phyloP scores from a whole-genome alignment of 2,888 invertebrate genomes.

The Stenodema calcarata region DNA sequence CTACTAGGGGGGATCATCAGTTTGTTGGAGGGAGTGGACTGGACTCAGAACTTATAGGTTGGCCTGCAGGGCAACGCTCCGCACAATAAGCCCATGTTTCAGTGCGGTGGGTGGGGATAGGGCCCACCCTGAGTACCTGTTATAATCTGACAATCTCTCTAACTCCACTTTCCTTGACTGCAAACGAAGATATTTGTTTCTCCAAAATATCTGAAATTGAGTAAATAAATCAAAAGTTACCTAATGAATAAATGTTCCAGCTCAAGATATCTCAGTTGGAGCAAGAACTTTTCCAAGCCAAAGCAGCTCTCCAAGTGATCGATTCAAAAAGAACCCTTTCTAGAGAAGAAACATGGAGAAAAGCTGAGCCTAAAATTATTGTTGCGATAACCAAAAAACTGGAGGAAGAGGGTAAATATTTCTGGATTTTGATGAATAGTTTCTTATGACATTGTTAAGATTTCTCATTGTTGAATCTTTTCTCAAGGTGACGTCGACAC shows the following conservation, averaged over 20 bases:
- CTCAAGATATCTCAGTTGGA: slow-evolving; percentile 66
- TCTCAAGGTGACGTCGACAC: neutral
- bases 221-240: neutral
- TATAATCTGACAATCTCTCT: no score
- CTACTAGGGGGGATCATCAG: no score
- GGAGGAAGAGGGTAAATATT: slow-evolving; percentile 11
- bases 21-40: no score
- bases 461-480: neutral
- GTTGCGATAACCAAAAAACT: slow-evolving; percentile 37
- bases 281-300: slow-evolving; percentile 63
- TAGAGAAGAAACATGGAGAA: slow-evolving; percentile 60
- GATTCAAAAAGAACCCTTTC: slow-evolving; percentile 51
- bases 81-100: no score
- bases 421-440: no score
- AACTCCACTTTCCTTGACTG: no score
- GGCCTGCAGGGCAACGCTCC: no score
- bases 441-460: no score
- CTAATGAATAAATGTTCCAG: slow-evolving; percentile 58
- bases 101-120: no score
- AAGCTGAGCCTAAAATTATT: slow-evolving; percentile 60
- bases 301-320: slow-evolving; percentile 44
- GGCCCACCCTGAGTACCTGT: no score
- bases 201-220: slow-evolving; percentile 15
- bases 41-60: no score
- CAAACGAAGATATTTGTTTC: neutral